Conservation (phyloP, 1,140 invertebrate genomes). For the Arctopsyche grandis region DNA sequence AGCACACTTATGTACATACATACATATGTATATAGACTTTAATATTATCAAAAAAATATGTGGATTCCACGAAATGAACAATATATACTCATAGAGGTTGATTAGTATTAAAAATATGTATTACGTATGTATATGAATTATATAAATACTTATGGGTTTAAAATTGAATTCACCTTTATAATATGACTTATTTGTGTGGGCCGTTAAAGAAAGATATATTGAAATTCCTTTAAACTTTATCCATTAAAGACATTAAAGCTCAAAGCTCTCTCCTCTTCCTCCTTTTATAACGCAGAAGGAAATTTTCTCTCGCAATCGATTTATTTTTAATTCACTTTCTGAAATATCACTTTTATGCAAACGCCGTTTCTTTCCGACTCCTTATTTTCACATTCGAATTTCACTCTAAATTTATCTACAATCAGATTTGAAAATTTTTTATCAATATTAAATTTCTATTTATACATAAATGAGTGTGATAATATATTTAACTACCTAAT, state of each 20-base stretch:
- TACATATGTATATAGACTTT: too few relatives aligned
- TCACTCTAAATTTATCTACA: not conserved
- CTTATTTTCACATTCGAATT: not conserved
- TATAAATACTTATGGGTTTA: not conserved
- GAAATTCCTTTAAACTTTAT: slow-evolving; percentile 35
- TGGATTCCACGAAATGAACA: too few relatives aligned
- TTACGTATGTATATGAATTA: too few relatives aligned
- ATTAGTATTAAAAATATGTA: too few relatives aligned
- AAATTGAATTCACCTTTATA: not conserved
- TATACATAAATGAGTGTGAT: too few relatives aligned
- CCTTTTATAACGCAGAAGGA: not conserved
- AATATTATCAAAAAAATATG: too few relatives aligned
- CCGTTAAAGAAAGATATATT: slow-evolving; percentile 15
- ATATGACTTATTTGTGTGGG: not conserved
- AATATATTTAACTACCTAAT: too few relatives aligned
- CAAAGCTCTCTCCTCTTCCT: not conserved
- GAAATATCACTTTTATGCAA: slow-evolving; percentile 32
- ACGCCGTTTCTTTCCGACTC: not conserved
- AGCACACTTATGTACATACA: too few relatives aligned
- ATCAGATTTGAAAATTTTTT: too few relatives aligned
- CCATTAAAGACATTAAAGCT: slow-evolving; percentile 32
- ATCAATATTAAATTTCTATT: too few relatives aligned
- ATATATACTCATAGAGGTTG: too few relatives aligned
- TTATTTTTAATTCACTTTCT: slow-evolving; percentile 35
- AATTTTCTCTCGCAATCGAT: slow-evolving; percentile 27